Base-by-base conservation (phyloP, 2,797 vertebrate species). In the Sparus aurata region DNA sequence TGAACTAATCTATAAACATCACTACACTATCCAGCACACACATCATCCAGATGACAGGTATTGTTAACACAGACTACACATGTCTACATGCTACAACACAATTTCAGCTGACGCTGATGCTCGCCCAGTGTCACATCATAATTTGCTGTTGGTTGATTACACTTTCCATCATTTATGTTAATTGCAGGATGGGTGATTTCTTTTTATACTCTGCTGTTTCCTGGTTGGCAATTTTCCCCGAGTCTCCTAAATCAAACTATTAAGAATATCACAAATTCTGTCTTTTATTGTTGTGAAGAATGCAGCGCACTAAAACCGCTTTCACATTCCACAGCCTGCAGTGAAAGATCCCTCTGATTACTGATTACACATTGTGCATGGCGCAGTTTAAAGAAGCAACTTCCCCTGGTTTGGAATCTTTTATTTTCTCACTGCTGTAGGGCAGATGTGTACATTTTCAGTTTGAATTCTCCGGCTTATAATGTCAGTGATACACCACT, bases 271-370 rank as follows among this genome's bases (percentile, higher is more conserved):
- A 81, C 43, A 65, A 75, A 80, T 69, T 64, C 30, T 70, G 38
- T 77, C 30, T 73, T 71, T 88, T 83, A 82, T 86, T 85, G 66
- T 83, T 89, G 70, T 79, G 73, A 49, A 77, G 64, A 90, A 89
- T 85, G 81, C 73, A 27, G 12, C 72, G 69, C 52, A 12, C 54
- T 50, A 43, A 87, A 82, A n/a, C 13, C 3, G 20, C 73, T 77
- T 85, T 80, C 47, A 82, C 61, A 73, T 58, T 66, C 61, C 45
- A n/a, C 71, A 77, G 69, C 52, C 75, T 27, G 75, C 71, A 72
- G 23, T 89, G 90, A 92, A 92, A 88, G 85, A 85, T 86, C 70
- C 78, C 75, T 47, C 85, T 92, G 91, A 92, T 93, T 91, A 86
- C 91, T 92, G 88, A 92, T 91, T 90, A 89, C 86, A 84, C 86